A percentile compares a stretch with the other conserved stretches of the same genome.
phyloP scores from a whole-genome alignment of 1,140 invertebrate species.

The Drosophila leontia region DNA sequence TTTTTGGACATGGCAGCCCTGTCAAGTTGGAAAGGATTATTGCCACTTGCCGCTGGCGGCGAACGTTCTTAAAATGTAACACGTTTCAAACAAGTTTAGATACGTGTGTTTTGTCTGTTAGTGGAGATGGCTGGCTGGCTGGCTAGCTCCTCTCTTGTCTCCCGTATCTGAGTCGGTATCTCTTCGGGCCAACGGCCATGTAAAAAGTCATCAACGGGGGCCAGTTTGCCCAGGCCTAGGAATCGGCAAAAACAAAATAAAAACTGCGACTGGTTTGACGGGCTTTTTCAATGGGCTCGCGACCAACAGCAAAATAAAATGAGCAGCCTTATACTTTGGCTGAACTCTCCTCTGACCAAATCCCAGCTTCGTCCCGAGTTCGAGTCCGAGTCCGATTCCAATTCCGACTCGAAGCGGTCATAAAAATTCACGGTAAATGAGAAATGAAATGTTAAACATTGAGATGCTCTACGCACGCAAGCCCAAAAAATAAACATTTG shows the following conservation, averaged over 20 bases:
- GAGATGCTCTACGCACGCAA: slow-evolving; percentile 66
- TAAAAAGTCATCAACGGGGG: slow-evolving; percentile 82
- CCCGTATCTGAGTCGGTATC: slow-evolving; percentile 44
- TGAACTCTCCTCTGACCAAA: slow-evolving; percentile 63
- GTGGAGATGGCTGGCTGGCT: slow-evolving; percentile 30
- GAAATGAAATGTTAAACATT: slow-evolving; percentile 56
- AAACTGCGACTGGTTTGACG: slow-evolving; percentile 73
- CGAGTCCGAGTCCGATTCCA: slow-evolving; percentile 21
- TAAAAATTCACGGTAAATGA: slow-evolving; percentile 69
- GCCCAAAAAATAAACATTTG: slow-evolving; percentile 29
- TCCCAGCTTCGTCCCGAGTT: slow-evolving; percentile 44
- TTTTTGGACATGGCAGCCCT: slow-evolving; percentile 68
- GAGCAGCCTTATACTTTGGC: slow-evolving; percentile 52
- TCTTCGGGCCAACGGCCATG: slow-evolving; percentile 63
- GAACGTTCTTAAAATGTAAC: slow-evolving; percentile 82
- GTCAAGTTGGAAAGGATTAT: slow-evolving; percentile 81
- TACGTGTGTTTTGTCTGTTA: slow-evolving; percentile 65
- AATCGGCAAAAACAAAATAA: slow-evolving; percentile 60
- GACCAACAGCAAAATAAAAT: slow-evolving; percentile 36
- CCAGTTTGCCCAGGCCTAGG: slow-evolving; percentile 71
- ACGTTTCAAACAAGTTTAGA: slow-evolving; percentile 83
- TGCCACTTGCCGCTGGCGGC: slow-evolving; percentile 80
- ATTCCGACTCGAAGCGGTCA: slow-evolving; percentile 52
- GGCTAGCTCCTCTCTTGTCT: slow-evolving; percentile 38
- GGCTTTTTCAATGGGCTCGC: slow-evolving; percentile 75